phyloP scores from a whole-genome alignment of 2,113 vertebrate species.

The Nothobranchius furzeri region DNA sequence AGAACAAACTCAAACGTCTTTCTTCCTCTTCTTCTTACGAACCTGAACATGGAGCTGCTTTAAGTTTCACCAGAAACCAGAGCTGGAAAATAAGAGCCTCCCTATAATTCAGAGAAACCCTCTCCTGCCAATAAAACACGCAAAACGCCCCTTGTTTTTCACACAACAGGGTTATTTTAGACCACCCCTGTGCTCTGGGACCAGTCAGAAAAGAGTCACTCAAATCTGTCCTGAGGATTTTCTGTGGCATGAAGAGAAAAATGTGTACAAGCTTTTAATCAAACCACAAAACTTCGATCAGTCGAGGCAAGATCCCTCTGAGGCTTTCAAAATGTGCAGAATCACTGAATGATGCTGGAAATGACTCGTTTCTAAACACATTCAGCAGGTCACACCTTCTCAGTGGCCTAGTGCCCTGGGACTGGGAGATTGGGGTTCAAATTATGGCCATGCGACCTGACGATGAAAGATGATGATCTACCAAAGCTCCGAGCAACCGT shows the following conservation, averaged over 20 bases:
- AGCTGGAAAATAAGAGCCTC: slow-evolving; percentile 2
- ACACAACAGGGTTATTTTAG: slow-evolving; percentile 18
- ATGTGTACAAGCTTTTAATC: too few relatives aligned
- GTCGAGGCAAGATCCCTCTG: neutral
- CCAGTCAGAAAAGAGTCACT: too few relatives aligned
- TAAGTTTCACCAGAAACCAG: neutral
- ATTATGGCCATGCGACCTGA: too few relatives aligned
- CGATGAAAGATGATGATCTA: too few relatives aligned
- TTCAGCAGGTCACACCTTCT: too few relatives aligned
- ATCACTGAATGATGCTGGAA: neutral
- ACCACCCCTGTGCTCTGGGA: neutral
- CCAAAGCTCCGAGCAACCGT: too few relatives aligned
- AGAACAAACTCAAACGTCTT: neutral
- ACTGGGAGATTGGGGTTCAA: too few relatives aligned
- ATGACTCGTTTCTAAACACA: neutral
- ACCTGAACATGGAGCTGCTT: neutral
- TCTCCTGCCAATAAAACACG: slow-evolving; percentile 10
- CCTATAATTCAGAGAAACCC: neutral
- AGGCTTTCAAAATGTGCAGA: neutral
- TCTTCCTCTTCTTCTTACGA: neutral
- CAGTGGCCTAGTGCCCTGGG: too few relatives aligned
- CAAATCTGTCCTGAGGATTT: too few relatives aligned
- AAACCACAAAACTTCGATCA: too few relatives aligned
- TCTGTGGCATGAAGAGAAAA: too few relatives aligned
- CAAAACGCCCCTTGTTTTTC: neutral